These are phyloP conservation scores for Ochropleura leucogaster DNA, from an alignment of 2,888 invertebrate genomes.

Conservation along the genomic window DNA sequence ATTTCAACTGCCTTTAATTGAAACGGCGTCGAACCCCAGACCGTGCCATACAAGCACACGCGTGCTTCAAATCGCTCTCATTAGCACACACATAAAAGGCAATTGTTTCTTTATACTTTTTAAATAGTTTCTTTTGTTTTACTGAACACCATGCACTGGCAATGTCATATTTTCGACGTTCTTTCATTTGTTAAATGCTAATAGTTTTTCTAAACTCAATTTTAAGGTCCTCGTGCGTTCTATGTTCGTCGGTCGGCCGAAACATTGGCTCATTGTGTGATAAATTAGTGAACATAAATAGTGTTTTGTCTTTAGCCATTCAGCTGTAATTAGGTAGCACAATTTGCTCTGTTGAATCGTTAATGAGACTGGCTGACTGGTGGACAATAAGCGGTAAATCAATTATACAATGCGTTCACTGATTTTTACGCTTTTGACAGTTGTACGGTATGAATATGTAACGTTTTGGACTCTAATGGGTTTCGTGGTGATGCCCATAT, in stretches of 20 bases:
- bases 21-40: constrained; percentile 60
- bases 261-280: constrained; percentile 88
- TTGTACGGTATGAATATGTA: constrained; percentile 73
- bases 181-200: constrained; percentile 80
- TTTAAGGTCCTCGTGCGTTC: constrained; percentile 81
- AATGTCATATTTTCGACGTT: constrained; percentile 79
- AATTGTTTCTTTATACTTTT: constrained; percentile 86
- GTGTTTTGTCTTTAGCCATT: constrained; percentile 87
- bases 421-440: constrained; percentile 75
- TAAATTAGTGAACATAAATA: constrained; percentile 90
- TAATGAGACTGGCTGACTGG: constrained; percentile 83
- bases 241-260: constrained; percentile 76
- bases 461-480: constrained; percentile 62
- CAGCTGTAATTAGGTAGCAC: constrained; percentile 89
- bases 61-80: constrained; percentile 69
- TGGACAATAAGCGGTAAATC: constrained; percentile 86
- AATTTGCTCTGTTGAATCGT: constrained; percentile 88
- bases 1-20: constrained; percentile 68
- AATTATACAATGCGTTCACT: constrained; percentile 80
- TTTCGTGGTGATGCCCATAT: constrained; percentile 54
- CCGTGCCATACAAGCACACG: constrained; percentile 50
- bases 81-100: constrained; percentile 84
- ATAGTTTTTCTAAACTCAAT: constrained; percentile 85
- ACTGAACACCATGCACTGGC: constrained; percentile 79
- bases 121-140: constrained; percentile 80